Base-by-base conservation (phyloP, 1,140 invertebrate species). In the Brachionus rotundiformis region DNA sequence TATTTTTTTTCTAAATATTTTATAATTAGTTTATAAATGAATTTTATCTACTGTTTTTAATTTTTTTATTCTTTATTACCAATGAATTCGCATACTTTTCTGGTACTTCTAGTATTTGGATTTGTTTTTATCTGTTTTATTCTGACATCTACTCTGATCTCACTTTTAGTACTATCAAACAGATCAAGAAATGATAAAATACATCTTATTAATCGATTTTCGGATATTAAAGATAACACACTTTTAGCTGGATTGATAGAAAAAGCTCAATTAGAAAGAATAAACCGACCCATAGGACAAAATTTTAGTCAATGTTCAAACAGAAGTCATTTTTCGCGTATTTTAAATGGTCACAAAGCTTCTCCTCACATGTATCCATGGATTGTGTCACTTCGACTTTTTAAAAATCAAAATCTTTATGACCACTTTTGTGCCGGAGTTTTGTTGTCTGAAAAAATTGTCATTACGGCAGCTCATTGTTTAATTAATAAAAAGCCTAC, bases 401-500 rank as follows among this genome's bases (percentile, higher is more conserved):
- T 63, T 27, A 63, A 36, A 81, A 39, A 63, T 36, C 25, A 68
- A 44, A 81, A 63, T 65, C 47, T 81, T 5, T 79, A 79, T 31
- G 76, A 79, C 59, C 79, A 81, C 19, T 81, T 81, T 39, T 81
- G 79, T 81, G 79, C 54, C 16, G 79, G 79, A 3, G 36, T 68
- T 29, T 33, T 81, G 13, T 1, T 81, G 11, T 63, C 79, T 1
- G 36, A 44, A 16, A 47, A 23, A 31, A 8, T 59, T 6, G 31
- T 81, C 13, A 27, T 81, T 16, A 81, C 79, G 10, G 79, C 79
- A 19, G 79, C 79, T 23, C 79, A 81, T 68, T 81, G 79, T 36
- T 0, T 81, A 27, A 54, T 65, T 19, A 31, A 59, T 16, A 36
- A 36, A 33, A 36, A 54, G 59, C 11, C 76, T 6, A 33, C 6